Base-by-base conservation (phyloP, 1,140 invertebrate genomes). In the Diorhabda elongata region DNA sequence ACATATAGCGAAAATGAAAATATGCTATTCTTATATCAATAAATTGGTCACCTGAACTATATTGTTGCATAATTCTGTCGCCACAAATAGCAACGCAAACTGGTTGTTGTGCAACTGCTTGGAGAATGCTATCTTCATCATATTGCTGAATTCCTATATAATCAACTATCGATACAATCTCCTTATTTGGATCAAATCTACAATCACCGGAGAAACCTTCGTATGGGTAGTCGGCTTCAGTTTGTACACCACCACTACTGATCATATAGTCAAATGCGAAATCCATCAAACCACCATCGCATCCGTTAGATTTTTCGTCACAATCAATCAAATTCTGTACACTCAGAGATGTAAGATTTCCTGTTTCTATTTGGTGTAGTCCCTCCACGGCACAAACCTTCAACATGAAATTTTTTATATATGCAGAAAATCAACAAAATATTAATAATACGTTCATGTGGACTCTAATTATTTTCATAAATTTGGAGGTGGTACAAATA, bases 301-400 rank as follows among this genome's bases (percentile, higher is more conserved):
- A 99, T 60, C 97, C 97, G 80, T 83, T 98, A 98, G 7, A 95
- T 96, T 77, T 93, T 96, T 61, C 87, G 86, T 1, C 77, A 79
- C 98, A 99, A 84, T 99, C 98, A 42, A 99, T 87, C 58, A 99
- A 84, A 81, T 99, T 98, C 84, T 99, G 97, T 84, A 99, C 97
- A 74, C 94, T 97, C 0, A 99, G 26, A 26, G 26, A 26, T 26
- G 26, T 26, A 26, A 26, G 26, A 26, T 26, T 26, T 26, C 26
- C 26, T 26, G 26, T 26, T 26, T 26, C 26, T 26, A 26, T 26
- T 26, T 26, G 26, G 26, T 26, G 26, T 26, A 26, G 26, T 2
- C 26, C 26, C 26, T 26, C 26, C 26, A 26, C 26, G 26, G 26
- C 26, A 26, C 26, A 26, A 26, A 26, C 26, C 26, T 26, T 26